phyloP scores from a whole-genome alignment of 2,888 invertebrate genomes.

The Pantelozetes paolii region DNA sequence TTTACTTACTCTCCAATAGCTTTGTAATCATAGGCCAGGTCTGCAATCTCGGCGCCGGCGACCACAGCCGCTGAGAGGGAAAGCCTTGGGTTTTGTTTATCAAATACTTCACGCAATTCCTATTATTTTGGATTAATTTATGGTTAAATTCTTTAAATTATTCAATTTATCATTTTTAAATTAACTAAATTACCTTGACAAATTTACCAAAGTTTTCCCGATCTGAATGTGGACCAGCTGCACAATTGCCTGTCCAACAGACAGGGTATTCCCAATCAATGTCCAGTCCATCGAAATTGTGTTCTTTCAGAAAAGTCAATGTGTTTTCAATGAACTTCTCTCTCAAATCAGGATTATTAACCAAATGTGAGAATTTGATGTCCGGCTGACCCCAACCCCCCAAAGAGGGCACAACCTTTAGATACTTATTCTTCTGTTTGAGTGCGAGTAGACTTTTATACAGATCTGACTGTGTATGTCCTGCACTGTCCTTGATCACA shows the following conservation, averaged over 20 bases:
- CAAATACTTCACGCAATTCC: constrained; percentile 9
- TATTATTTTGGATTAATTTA: too few species aligned
- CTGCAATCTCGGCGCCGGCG: background rate
- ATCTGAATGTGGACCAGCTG: background rate
- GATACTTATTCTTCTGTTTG: background rate
- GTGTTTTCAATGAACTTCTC: constrained; percentile 1
- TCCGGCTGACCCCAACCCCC: constrained; percentile 7
- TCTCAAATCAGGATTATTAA: background rate
- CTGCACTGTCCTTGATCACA: constrained; percentile 46
- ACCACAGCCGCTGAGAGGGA: constrained; percentile 20
- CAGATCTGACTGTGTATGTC: constrained; percentile 7
- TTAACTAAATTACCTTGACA: background rate
- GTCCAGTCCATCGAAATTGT: constrained; percentile 7
- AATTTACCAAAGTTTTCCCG: constrained; percentile 3
- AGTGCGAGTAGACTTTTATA: background rate
- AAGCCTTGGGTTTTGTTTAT: background rate
- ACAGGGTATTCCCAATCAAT: constrained; percentile 27
- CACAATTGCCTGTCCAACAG: constrained; percentile 14
- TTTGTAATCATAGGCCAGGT: background rate
- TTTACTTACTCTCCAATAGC: background rate
- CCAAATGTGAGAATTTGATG: background rate
- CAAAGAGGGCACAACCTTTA: background rate
- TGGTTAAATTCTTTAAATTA: background rate
- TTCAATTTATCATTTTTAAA: background rate
- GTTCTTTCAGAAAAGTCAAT: background rate